phyloP scores from a whole-genome alignment of 1,140 invertebrate species.

The Pantala flavescens region DNA sequence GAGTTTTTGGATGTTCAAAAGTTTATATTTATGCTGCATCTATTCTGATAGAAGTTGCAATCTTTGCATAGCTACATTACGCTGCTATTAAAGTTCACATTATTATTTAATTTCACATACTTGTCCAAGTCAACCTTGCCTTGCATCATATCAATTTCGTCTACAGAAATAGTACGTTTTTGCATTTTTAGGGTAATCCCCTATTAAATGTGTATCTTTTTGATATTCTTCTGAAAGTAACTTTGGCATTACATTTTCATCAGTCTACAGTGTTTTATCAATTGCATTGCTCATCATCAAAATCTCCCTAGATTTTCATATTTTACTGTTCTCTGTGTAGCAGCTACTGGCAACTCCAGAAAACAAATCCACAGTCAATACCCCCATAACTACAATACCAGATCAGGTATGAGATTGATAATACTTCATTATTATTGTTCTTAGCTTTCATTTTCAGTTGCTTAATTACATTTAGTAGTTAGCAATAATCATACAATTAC shows the following conservation, averaged over 20 bases:
- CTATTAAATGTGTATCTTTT: no score
- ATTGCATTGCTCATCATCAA: not conserved
- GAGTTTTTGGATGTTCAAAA: no score
- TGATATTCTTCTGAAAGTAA: no score
- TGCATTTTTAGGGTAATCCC: no score
- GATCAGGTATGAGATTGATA: slow-evolving; percentile 34
- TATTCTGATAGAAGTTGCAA: no score
- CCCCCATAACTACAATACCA: slow-evolving; percentile 38
- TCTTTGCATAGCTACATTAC: no score
- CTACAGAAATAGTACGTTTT: no score
- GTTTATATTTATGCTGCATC: no score
- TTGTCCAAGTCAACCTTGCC: no score
- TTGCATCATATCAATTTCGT: no score
- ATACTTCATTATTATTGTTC: slow-evolving; percentile 17
- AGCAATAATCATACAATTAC: not conserved
- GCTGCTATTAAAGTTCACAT: no score
- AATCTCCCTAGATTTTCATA: slow-evolving; percentile 16
- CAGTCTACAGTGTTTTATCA: not conserved
- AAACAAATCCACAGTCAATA: slow-evolving; percentile 36
- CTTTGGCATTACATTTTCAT: not conserved
- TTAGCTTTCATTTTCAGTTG: slow-evolving; percentile 20
- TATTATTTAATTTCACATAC: no score
- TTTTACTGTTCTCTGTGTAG: slow-evolving; percentile 31
- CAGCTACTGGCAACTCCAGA: slow-evolving; percentile 38
- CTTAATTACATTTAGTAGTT: not conserved